A percentile compares a stretch with the other conserved stretches of the same genome.
phyloP scores from a whole-genome alignment of 92 coral and sea anemone genomes.

The Muricea muricata region DNA sequence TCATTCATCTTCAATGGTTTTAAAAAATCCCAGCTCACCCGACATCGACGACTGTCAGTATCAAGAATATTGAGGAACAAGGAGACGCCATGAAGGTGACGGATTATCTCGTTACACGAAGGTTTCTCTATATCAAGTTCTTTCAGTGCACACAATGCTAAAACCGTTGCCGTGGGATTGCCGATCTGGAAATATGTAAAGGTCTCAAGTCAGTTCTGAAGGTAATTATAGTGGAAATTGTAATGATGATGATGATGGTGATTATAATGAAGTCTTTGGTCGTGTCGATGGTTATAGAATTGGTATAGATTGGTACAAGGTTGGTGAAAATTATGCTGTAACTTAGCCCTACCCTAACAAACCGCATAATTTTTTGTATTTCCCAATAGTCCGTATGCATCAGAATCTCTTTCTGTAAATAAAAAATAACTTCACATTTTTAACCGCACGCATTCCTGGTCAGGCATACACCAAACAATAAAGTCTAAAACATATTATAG shows the following conservation, averaged over 20 bases:
- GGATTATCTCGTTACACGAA: slow-evolving; percentile 70
- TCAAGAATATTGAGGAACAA: slow-evolving; percentile 82
- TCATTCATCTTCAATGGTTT: too few species aligned
- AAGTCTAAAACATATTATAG: background rate
- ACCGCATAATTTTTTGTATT: slow-evolving; percentile 26
- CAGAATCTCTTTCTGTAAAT: slow-evolving; percentile 16
- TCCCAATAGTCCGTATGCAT: slow-evolving; percentile 24
- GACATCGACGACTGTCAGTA: slow-evolving; percentile 79
- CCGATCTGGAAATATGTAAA: slow-evolving; percentile 64
- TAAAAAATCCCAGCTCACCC: slow-evolving; percentile 59
- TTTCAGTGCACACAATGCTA: slow-evolving; percentile 84
- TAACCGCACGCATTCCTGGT: background rate
- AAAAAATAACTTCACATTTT: background rate
- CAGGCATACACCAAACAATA: background rate
- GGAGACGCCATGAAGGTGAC: slow-evolving; percentile 74
- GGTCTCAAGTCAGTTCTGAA: background rate
- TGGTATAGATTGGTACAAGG: background rate
- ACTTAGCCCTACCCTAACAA: slow-evolving; percentile 37
- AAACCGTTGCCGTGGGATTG: slow-evolving; percentile 93
- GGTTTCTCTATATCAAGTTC: slow-evolving; percentile 79
- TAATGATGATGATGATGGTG: background rate
- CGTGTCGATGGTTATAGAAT: background rate
- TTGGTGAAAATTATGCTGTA: too few species aligned
- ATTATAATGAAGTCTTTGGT: background rate
- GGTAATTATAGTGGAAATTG: background rate